Conservation (phyloP, 2,888 invertebrate genomes). For the Orchestes rusci region DNA sequence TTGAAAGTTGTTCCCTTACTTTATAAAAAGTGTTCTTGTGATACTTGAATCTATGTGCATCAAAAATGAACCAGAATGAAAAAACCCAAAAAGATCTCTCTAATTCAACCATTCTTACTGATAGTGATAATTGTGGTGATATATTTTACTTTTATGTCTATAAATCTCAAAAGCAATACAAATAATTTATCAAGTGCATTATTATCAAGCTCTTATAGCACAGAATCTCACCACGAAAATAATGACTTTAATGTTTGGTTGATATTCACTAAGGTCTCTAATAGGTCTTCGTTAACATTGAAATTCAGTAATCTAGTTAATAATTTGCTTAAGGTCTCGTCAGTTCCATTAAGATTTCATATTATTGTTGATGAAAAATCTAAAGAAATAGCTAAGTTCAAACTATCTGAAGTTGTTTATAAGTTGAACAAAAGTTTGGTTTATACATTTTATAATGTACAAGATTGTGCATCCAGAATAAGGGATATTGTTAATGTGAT, state of each 20-base stretch:
- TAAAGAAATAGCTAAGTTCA: slow-evolving; percentile 48
- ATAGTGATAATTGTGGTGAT: slow-evolving; percentile 28
- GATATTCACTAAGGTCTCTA: slow-evolving; percentile 52
- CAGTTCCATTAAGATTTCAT: slow-evolving; percentile 51
- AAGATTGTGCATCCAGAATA: slow-evolving; percentile 51
- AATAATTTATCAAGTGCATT: too few species aligned
- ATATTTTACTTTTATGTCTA: slow-evolving; percentile 28
- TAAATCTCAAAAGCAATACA: slow-evolving; percentile 13
- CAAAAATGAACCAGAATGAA: slow-evolving; percentile 26
- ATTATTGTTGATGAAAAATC: slow-evolving; percentile 57
- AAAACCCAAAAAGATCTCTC: slow-evolving; percentile 24
- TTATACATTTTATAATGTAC: slow-evolving; percentile 55
- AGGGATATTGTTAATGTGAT: slow-evolving; percentile 58
- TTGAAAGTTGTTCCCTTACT: too few species aligned
- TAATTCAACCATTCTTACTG: slow-evolving; percentile 30
- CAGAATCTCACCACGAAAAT: too few species aligned
- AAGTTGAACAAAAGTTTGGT: slow-evolving; percentile 40
- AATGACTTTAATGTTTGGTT: slow-evolving; percentile 49
- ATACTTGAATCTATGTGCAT: too few species aligned
- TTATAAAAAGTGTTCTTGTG: too few species aligned
- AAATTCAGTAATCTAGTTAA: slow-evolving; percentile 48
- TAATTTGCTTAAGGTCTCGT: slow-evolving; percentile 46
- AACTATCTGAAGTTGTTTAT: slow-evolving; percentile 32
- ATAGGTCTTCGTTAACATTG: slow-evolving; percentile 46
- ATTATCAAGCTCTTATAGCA: too few species aligned